Percentiles rank a stretch among this genome's conserved stretches.
Conservation (phyloP, 2,113 vertebrate genomes). For the Hemibagrus wyckioides region DNA sequence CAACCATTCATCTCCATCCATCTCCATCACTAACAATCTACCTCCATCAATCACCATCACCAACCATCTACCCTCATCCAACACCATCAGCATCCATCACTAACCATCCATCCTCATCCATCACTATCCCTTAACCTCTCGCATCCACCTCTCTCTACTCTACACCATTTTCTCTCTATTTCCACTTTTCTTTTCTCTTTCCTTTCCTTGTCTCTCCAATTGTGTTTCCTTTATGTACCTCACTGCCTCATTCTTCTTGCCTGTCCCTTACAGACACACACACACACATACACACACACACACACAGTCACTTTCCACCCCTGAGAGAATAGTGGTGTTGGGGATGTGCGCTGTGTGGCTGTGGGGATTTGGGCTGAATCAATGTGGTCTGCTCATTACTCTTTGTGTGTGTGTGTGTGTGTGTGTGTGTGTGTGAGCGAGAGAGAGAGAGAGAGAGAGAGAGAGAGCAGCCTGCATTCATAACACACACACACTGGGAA, state of each 20-base stretch:
- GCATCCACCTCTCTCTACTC: background rate
- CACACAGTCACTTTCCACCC: background rate
- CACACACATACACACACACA: slow-evolving; percentile 8
- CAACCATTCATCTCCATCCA: background rate
- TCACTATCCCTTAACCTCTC: too few relatives aligned
- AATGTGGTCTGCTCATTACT: slow-evolving; percentile 48
- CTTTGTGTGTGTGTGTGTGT: slow-evolving; percentile 37
- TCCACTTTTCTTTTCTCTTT: background rate
- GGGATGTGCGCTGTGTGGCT: slow-evolving; percentile 50
- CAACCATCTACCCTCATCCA: too few relatives aligned
- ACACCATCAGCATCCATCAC: too few relatives aligned
- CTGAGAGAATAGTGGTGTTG: slow-evolving; percentile 39
- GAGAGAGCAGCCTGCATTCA: slow-evolving; percentile 41
- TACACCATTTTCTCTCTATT: background rate
- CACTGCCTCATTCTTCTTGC: background rate
- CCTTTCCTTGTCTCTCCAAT: slow-evolving; percentile 8
- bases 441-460: background rate
- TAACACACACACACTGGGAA: slow-evolving; percentile 16
- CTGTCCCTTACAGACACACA: background rate
- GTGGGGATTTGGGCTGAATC: slow-evolving; percentile 57
- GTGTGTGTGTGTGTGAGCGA: background rate
- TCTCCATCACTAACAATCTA: background rate
- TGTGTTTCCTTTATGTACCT: slow-evolving; percentile 28
- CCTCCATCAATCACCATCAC: background rate
- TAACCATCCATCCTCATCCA: background rate